These are phyloP conservation scores for Campaea margaritaria DNA, from an alignment of 2,888 invertebrate genomes.

Conservation along the genomic window DNA sequence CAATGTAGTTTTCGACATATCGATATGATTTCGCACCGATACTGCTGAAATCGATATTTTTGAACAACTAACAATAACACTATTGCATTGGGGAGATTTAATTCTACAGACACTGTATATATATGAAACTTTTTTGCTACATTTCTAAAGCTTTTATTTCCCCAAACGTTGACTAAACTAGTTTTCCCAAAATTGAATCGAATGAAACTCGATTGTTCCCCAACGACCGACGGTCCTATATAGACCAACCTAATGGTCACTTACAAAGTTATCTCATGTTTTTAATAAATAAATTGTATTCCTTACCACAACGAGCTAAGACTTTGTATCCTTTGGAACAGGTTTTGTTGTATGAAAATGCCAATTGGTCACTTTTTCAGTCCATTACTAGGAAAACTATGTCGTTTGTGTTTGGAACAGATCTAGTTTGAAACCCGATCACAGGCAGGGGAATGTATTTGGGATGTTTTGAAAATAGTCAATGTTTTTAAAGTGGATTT, in stretches of 20 bases:
- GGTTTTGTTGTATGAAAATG: not conserved
- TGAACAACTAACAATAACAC: no score
- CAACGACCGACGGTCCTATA: not conserved
- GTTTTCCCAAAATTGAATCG: constrained; percentile 16
- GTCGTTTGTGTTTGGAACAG: constrained; percentile 42
- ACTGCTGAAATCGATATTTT: no score
- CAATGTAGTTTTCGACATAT: no score
- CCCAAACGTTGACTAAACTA: not conserved
- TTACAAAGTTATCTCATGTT: constrained; percentile 5
- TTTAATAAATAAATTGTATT: not conserved
- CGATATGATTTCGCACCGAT: no score
- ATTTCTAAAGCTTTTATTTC: not conserved
- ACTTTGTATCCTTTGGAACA: not conserved
- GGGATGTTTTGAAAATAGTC: constrained; percentile 6
- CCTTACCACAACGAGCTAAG: constrained; percentile 1
- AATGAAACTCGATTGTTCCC: constrained; percentile 19
- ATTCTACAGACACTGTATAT: not conserved
- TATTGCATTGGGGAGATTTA: no score
- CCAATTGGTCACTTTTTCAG: constrained; percentile 16
- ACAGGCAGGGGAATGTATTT: constrained; percentile 5
- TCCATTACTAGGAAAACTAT: constrained; percentile 38
- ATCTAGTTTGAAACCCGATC: constrained; percentile 17
- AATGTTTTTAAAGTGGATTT: constrained; percentile 8
- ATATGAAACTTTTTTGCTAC: not conserved
- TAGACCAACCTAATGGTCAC: not conserved